Evolutionary conservation across 2,113 vertebrate genomes (phyloP).

Genomic region (Dromiciops gliroides): DNA sequence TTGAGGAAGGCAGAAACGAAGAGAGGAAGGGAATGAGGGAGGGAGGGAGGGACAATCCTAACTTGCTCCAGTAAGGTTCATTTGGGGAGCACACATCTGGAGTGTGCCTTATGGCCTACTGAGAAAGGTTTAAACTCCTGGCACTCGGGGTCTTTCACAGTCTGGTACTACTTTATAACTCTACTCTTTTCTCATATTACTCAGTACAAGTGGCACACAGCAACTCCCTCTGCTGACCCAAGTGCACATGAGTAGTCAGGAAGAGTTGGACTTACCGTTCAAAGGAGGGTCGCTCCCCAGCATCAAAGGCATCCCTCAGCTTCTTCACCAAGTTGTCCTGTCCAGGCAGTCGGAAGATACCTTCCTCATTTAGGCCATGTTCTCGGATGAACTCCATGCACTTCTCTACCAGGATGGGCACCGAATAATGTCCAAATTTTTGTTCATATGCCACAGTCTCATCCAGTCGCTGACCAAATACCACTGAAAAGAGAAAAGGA

Average conservation of each 20-base stretch:
- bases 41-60: too few relatives aligned
- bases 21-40: too few relatives aligned
- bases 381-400: constrained; percentile 92
- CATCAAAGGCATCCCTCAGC: constrained; percentile 94
- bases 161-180: neutral
- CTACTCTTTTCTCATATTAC: neutral
- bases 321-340: constrained; percentile 96
- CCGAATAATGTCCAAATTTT: constrained; percentile 88
- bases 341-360: constrained; percentile 96
- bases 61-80: too few relatives aligned
- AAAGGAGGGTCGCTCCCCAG: constrained; percentile 95
- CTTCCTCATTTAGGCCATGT: constrained; percentile 91
- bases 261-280: constrained; percentile 81
- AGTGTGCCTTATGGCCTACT: too few relatives aligned
- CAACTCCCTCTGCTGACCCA: neutral
- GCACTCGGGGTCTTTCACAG: neutral
- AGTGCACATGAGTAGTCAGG: neutral
- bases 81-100: too few relatives aligned
- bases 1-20: too few relatives aligned
- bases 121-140: neutral
- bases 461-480: constrained; percentile 91
- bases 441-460: constrained; percentile 93
- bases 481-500: constrained; percentile 71
- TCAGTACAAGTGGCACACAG: neutral
- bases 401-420: constrained; percentile 95